Conservation (phyloP, 2,113 vertebrate species). For the Rhinogobius similis region DNA sequence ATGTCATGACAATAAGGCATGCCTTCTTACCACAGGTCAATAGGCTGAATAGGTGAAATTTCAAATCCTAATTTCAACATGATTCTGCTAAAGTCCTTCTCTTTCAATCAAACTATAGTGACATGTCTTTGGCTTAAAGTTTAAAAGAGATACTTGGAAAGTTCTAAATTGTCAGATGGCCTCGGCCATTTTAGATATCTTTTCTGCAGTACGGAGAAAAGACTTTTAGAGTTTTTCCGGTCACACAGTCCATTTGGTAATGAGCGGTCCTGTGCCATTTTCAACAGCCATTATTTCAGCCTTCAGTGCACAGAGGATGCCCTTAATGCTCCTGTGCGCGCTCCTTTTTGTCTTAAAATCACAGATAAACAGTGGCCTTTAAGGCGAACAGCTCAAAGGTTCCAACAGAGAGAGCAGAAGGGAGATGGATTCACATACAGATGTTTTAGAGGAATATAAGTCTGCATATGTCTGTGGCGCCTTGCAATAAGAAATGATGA, state of each 20-base stretch:
- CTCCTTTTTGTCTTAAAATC: slow-evolving; percentile 69
- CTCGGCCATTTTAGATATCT: slow-evolving; percentile 12
- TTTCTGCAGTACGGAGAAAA: slow-evolving; percentile 34
- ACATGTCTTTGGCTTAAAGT: slow-evolving; percentile 26
- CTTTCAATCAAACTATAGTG: slow-evolving; percentile 15
- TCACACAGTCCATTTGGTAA: slow-evolving; percentile 69
- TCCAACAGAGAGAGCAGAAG: slow-evolving; percentile 8
- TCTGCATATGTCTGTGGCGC: not conserved
- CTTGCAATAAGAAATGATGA: not conserved
- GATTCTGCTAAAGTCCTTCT: slow-evolving; percentile 16
- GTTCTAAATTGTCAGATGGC: not conserved
- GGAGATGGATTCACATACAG: slow-evolving; percentile 42
- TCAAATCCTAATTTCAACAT: not conserved
- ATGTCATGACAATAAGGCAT: too few species aligned
- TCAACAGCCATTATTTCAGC: slow-evolving; percentile 72
- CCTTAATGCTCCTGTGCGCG: slow-evolving; percentile 67
- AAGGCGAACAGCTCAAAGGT: slow-evolving; percentile 47
- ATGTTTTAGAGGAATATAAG: not conserved
- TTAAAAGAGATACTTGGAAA: slow-evolving; percentile 15
- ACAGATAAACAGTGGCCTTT: slow-evolving; percentile 71
- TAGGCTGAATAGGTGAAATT: too few species aligned
- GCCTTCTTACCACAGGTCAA: too few species aligned
- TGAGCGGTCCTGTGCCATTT: slow-evolving; percentile 66
- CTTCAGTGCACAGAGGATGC: slow-evolving; percentile 43
- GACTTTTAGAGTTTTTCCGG: slow-evolving; percentile 42